These are phyloP conservation scores for Tamias sibiricus DNA, from an alignment of 2,113 vertebrate genomes.

Conservation along the genomic window DNA sequence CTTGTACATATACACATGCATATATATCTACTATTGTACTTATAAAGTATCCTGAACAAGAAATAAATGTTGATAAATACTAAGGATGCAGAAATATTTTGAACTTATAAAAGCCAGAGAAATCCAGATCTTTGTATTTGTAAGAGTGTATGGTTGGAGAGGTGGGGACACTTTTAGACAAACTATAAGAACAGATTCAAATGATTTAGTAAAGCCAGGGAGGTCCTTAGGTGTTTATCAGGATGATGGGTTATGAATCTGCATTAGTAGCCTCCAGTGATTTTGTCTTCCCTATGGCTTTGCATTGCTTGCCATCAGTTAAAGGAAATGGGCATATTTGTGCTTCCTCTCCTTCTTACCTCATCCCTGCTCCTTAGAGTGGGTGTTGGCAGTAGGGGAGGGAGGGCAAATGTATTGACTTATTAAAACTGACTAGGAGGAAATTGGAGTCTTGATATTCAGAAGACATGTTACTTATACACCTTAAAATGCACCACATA, in stretches of 20 bases:
- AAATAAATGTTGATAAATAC: neutral
- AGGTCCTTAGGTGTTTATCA: neutral
- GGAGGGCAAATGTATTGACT: neutral
- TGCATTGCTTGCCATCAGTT: neutral
- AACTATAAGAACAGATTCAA: neutral
- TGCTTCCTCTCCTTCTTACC: accelerated
- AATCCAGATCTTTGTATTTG: neutral
- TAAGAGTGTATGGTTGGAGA: neutral
- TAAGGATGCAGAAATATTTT: neutral
- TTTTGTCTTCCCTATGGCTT: neutral
- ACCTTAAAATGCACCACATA: neutral
- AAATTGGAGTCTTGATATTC: neutral
- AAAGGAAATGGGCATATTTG: neutral
- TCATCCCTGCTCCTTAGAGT: neutral
- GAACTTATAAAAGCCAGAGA: neutral
- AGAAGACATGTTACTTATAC: neutral
- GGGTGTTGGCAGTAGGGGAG: neutral
- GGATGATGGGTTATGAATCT: neutral
- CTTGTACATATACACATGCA: no score
- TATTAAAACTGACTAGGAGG: neutral
- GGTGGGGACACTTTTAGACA: neutral
- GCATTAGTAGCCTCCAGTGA: neutral
- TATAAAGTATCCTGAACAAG: neutral
- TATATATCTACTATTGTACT: neutral
- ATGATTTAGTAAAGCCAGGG: neutral